A percentile compares a stretch with the other conserved stretches of the same genome.
Evolutionary conservation across 2,888 invertebrate genomes (phyloP).

Genomic region (Ypsolopha scabrella): DNA sequence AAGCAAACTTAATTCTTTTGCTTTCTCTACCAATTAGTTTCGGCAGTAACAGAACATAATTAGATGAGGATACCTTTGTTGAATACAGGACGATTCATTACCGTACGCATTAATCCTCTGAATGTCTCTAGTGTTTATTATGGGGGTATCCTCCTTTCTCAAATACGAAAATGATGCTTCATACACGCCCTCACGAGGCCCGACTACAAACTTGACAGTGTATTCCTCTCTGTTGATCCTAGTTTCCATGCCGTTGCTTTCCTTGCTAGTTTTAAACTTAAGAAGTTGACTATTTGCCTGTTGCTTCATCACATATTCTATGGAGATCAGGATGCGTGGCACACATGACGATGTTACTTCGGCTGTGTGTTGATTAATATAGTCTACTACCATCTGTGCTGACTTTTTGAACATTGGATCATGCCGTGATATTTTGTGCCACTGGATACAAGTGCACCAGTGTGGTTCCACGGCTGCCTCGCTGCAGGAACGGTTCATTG

Average conservation of each 20-base stretch:
- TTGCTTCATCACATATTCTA: background rate
- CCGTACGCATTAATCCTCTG: no score
- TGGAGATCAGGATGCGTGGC: background rate
- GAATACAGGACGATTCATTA: background rate
- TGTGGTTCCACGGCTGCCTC: constrained; percentile 94
- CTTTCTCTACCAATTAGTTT: no score
- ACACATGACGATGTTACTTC: background rate
- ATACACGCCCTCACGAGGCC: background rate
- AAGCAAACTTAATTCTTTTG: no score
- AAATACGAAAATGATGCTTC: background rate
- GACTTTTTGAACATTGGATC: constrained; percentile 63
- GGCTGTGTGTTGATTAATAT: constrained; percentile 57
- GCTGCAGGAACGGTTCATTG: constrained; percentile 81
- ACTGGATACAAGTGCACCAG: constrained; percentile 95
- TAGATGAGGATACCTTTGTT: background rate
- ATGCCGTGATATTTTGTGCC: constrained; percentile 73
- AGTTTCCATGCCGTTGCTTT: background rate
- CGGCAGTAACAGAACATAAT: background rate
- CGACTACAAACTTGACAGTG: background rate
- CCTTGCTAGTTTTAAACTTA: background rate
- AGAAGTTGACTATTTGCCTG: background rate
- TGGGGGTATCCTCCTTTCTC: background rate
- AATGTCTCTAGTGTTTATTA: no score
- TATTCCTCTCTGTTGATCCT: background rate
- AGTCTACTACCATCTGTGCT: constrained; percentile 70